Evolutionary conservation across 2,797 vertebrate species (phyloP).

Genomic region (Arremon brunneinucha): DNA sequence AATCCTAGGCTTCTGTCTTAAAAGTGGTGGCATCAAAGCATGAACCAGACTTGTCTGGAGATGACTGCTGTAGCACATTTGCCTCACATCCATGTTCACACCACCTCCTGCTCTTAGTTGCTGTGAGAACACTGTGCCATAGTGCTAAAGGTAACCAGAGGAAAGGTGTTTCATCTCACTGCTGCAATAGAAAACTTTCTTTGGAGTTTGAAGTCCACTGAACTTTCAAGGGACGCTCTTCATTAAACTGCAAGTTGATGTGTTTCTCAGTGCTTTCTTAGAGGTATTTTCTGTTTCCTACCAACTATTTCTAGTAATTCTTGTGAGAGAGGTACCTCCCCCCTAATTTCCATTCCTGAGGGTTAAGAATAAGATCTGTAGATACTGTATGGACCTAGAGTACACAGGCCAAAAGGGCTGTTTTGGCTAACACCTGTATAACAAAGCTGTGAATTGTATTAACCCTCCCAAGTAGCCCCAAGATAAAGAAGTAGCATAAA

Average conservation of each 20-base stretch:
- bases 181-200: neutral
- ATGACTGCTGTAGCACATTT: neutral
- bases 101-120: neutral
- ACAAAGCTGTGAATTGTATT: neutral
- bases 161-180: neutral
- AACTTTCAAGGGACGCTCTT: neutral
- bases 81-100: neutral
- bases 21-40: neutral
- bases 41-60: neutral
- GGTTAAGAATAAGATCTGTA: neutral
- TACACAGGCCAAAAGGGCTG: rapidly evolving
- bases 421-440: neutral
- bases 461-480: neutral
- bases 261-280: neutral
- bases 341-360: neutral
- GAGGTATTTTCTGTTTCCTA: neutral
- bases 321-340: neutral
- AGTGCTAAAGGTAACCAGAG: neutral
- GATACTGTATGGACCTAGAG: neutral
- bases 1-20: neutral
- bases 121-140: neutral
- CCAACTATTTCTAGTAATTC: neutral
- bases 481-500: neutral
- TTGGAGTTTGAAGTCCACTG: neutral
- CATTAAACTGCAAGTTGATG: neutral